Conservation (phyloP, 2,888 invertebrate genomes). For the Serripes groenlandicus region DNA sequence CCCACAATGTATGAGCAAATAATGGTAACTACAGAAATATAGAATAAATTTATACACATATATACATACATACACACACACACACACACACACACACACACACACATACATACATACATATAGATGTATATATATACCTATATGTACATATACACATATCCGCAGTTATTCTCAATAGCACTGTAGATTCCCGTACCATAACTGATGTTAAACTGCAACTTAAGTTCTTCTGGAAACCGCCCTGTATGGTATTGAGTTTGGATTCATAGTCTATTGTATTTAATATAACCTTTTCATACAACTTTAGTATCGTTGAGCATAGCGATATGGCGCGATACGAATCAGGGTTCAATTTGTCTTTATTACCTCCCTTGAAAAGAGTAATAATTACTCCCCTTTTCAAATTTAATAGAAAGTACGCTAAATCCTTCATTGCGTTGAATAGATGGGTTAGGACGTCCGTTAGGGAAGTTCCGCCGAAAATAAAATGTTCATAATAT, state of each 20-base stretch:
- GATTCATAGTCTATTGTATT: not conserved
- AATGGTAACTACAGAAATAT: too few species aligned
- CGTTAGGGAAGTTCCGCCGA: not conserved
- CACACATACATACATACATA: too few species aligned
- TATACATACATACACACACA: too few species aligned
- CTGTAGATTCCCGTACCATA: not conserved
- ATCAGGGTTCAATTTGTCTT: not conserved
- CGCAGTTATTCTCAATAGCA: not conserved
- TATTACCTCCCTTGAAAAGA: constrained; percentile 3
- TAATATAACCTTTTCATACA: not conserved
- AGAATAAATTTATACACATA: too few species aligned
- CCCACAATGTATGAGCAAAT: too few species aligned
- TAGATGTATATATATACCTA: too few species aligned
- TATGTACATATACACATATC: too few species aligned
- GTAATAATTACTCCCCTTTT: constrained; percentile 4
- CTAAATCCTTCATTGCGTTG: not conserved
- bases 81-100: too few species aligned
- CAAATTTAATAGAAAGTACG: not conserved
- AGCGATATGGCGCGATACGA: constrained; percentile 1
- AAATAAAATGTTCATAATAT: constrained; percentile 3
- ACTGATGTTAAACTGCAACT: not conserved
- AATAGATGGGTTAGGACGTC: not conserved
- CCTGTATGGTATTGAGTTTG: not conserved
- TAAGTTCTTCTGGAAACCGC: not conserved
- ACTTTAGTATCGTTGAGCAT: not conserved